Evolutionary conservation across 2,797 vertebrate genomes (phyloP).

Genomic region (Tangara arthus): DNA sequence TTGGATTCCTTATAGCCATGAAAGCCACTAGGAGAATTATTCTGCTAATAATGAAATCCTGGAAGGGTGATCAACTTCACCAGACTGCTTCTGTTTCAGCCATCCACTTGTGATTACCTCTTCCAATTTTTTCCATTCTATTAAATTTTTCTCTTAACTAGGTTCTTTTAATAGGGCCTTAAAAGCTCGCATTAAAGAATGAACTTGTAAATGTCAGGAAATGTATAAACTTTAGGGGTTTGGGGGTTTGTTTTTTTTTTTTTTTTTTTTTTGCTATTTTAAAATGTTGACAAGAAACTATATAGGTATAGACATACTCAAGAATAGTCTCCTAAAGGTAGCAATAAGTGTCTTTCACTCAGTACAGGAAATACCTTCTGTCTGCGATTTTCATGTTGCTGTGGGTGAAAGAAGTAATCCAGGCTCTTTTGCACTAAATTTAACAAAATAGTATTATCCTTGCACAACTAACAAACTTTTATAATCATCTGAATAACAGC

Average conservation of each 20-base stretch:
- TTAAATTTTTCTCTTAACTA: not conserved
- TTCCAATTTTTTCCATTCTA: not conserved
- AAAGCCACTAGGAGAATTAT: not conserved
- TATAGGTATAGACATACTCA: not conserved
- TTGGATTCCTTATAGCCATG: not conserved
- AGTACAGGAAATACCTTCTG: slow-evolving; percentile 5
- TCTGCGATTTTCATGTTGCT: not conserved
- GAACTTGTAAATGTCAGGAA: not conserved
- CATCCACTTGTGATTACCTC: not conserved
- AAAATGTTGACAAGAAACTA: not conserved
- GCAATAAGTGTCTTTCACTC: not conserved
- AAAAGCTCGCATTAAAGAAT: not conserved
- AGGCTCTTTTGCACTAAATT: not conserved
- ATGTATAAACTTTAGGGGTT: not conserved
- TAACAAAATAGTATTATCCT: not conserved
- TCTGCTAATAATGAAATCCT: not conserved
- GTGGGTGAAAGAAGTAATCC: not conserved
- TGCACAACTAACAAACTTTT: not conserved
- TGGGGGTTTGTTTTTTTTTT: not conserved
- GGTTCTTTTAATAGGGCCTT: not conserved
- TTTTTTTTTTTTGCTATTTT: not conserved
- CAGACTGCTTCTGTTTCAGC: not conserved
- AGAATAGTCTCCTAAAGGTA: not conserved
- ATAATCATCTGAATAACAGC: not conserved
- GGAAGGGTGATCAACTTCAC: not conserved